Evolutionary conservation across 2,797 vertebrate genomes (phyloP), one percentile per base, ranked within the genome.

Genomic region (Hydrocynus forskahlii): DNA sequence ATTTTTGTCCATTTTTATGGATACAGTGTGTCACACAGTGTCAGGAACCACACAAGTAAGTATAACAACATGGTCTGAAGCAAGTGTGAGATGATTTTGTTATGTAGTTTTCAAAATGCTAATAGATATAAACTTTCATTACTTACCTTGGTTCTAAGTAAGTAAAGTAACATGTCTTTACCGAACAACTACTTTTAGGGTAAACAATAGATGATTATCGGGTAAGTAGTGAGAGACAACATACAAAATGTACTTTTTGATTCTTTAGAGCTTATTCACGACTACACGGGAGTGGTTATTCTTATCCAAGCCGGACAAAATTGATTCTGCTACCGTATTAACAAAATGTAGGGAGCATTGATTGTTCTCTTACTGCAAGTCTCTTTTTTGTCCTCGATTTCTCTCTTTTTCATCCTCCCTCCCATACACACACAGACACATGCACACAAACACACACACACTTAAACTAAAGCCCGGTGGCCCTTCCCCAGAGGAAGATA

Each of bases 381-480:
- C 13, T n/a, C 17, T 38, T 40, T 17, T 52, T 25, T 14, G 40
- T 2, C 45, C 25, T 21, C 4, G 25, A 6, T 63, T 40, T 80
- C 40, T 55, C 48, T 67, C 7, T 45, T 7, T 38, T 72, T 38
- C 13, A 21, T 52, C 7, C 72, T 68, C 72, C 67, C 40, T 25
- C 74, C 21, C n/a, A n/a, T n/a, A n/a, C n/a, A n/a, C n/a, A n/a
- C n/a, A n/a, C n/a, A n/a, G n/a, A n/a, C n/a, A n/a, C 80, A 88
- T 86, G 88, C 64, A 45, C 71, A 78, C 81, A 84, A 85, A 89
- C 86, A 88, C 87, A 85, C 83, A 75, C 78, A 83, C 73, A 54
- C 80, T 52, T 19, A 71, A 62, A 40, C 13, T 16, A 76, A 62
- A 48, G 16, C 57, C 62, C 69, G 63, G 68, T 67, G 68, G 79